Evolutionary conservation across 2,797 vertebrate genomes (phyloP).

Genomic region (Picus viridis): DNA sequence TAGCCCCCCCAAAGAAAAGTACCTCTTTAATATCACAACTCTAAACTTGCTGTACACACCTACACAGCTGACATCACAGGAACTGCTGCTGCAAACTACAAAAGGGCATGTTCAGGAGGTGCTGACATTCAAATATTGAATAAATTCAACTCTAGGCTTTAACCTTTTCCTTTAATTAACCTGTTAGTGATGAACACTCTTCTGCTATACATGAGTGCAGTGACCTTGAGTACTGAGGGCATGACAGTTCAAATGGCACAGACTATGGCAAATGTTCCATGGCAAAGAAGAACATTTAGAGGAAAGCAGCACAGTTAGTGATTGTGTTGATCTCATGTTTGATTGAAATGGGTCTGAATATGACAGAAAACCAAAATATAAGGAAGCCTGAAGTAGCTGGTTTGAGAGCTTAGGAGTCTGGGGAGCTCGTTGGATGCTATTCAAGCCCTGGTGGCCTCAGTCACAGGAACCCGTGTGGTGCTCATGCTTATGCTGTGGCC

Average conservation of each 20-base stretch:
- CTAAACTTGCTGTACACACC: not conserved
- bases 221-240: not conserved
- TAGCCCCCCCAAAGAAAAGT: not conserved
- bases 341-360: not conserved
- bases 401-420: not conserved
- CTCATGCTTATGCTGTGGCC: rapidly evolving
- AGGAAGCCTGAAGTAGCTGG: not conserved
- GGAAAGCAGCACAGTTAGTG: not conserved
- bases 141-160: not conserved
- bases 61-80: slow-evolving; percentile 1
- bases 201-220: not conserved
- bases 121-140: not conserved
- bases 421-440: not conserved
- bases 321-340: not conserved
- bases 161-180: not conserved
- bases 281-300: not conserved
- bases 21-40: slow-evolving; percentile 17
- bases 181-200: not conserved
- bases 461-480: not conserved
- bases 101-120: not conserved
- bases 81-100: not conserved
- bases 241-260: not conserved
- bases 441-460: not conserved
- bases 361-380: not conserved
- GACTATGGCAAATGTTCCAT: not conserved